Percentiles rank a stretch among this genome's conserved stretches.
Evolutionary conservation across 1,140 invertebrate genomes (phyloP).

Genomic region (Lasioglossum baleicum): DNA sequence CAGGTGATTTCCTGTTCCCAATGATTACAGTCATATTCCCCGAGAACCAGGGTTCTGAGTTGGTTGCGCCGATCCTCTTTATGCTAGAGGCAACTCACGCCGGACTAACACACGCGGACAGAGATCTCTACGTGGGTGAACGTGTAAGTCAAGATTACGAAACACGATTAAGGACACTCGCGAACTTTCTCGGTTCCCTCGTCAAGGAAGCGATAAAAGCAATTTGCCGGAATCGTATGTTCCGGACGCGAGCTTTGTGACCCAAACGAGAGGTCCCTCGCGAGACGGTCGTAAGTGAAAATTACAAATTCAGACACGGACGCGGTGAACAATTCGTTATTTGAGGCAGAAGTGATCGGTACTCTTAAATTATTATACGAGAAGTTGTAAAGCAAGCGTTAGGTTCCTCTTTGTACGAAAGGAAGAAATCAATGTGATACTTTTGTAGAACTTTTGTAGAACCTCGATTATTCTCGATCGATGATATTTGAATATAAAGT

Average conservation of each 20-base stretch:
- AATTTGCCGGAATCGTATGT: background rate
- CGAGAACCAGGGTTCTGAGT: conserved; percentile 5
- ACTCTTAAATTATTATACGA: too few species aligned
- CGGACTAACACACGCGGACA: background rate
- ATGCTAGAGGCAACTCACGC: conserved; percentile 5
- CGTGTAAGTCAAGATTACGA: conserved; percentile 11
- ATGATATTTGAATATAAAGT: too few species aligned
- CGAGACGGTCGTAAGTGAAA: background rate
- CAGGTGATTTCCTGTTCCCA: conserved; percentile 33
- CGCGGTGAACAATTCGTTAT: background rate
- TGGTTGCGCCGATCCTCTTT: background rate
- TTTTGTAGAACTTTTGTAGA: too few species aligned
- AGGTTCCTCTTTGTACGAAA: too few species aligned
- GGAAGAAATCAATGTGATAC: too few species aligned
- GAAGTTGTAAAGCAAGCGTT: too few species aligned
- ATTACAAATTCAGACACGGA: background rate
- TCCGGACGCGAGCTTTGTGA: background rate
- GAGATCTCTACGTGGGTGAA: background rate
- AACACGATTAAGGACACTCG: conserved; percentile 23
- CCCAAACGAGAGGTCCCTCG: background rate
- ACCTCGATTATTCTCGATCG: too few species aligned
- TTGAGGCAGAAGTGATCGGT: too few species aligned
- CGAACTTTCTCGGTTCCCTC: conserved; percentile 24
- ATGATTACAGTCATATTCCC: conserved; percentile 23
- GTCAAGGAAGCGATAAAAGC: background rate